Base-by-base conservation (phyloP, 2,797 vertebrate species). In the Pipistrellus kuhlii region DNA sequence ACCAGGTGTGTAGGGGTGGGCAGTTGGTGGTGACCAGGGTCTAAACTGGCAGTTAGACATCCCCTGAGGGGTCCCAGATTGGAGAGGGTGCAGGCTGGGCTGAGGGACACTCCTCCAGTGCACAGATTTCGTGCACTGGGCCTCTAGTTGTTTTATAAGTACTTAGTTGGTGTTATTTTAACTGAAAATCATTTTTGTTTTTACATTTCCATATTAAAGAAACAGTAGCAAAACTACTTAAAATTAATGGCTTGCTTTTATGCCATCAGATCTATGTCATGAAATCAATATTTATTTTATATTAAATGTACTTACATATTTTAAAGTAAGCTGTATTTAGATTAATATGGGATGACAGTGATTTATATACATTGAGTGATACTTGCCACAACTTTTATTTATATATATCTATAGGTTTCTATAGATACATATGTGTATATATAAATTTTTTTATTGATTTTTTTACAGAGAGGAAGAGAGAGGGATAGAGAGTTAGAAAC, bases 241-340 rank as follows among this genome's bases (percentile, higher is more conserved):
- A 84, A 95, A 94, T 69, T 92, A 57, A 41, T 85, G 62, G 9
- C 9, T 82, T 95, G 76, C 68, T 13, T 8, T 85, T 84, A 41
- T 87, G 11, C 91, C 25, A 64, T 88, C 35, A 92, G 55, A 41
- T 75, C 7, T 18, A 73, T 85, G 55, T 41, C 25, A 23, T 85
- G 80, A 91, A 72, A 64, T 90, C 35, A 83, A 2, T 55, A 53
- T 66, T 17, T 72, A 53, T 88, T 86, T 95, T 90, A 48, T 93
- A 41, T 91, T 91, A 76, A 68, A 41, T 90, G 20, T 90, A 38
- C 46, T 84, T 86, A 76, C 5, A 25, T 93, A 75, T 88, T 41
- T 87, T 88, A 95, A 64, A 71, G 6, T 89, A 87, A 91, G 48
- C 51, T 72, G 46, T 94, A 84, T 94, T 69, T 82, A 69, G 84